phyloP scores from a whole-genome alignment of 2,888 invertebrate genomes.

The Cremastobaeus sp. region DNA sequence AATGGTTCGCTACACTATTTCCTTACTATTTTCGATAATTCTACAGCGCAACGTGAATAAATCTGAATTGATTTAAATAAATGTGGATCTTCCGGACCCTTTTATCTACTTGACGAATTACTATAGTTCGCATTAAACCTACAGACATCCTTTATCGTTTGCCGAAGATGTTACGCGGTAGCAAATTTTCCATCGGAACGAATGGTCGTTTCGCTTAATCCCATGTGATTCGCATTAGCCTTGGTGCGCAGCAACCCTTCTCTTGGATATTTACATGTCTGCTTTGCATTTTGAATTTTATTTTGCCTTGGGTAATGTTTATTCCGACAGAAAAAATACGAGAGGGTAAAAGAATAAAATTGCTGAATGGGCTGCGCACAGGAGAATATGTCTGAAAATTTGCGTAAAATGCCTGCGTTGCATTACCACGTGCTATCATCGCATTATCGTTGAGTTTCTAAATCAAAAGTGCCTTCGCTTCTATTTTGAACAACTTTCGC shows the following conservation, averaged over 20 bases:
- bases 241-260: slow-evolving; percentile 45
- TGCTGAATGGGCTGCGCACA: slow-evolving; percentile 44
- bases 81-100: slow-evolving; percentile 46
- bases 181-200: slow-evolving; percentile 54
- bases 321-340: slow-evolving; percentile 51
- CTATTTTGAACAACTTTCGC: too few species aligned
- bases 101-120: slow-evolving; percentile 60
- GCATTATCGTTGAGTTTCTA: slow-evolving; percentile 28
- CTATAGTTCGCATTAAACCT: slow-evolving; percentile 54
- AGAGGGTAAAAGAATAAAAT: slow-evolving; percentile 52
- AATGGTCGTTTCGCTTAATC: slow-evolving; percentile 58
- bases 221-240: slow-evolving; percentile 60
- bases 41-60: slow-evolving; percentile 34
- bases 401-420: slow-evolving; percentile 31
- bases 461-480: slow-evolving; percentile 19
- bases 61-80: slow-evolving; percentile 51
- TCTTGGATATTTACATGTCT: slow-evolving; percentile 54
- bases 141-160: slow-evolving; percentile 57
- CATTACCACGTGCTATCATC: slow-evolving; percentile 15
- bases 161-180: slow-evolving; percentile 56
- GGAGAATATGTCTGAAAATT: slow-evolving; percentile 46
- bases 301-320: slow-evolving; percentile 59
- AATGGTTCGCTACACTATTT: too few species aligned
- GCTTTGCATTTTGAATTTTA: slow-evolving; percentile 60
- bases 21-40: slow-evolving; percentile 15